Evolutionary conservation across 2,797 vertebrate species (phyloP), one percentile per base, ranked within the genome.

Genomic region (Cirrhinus molitorella): DNA sequence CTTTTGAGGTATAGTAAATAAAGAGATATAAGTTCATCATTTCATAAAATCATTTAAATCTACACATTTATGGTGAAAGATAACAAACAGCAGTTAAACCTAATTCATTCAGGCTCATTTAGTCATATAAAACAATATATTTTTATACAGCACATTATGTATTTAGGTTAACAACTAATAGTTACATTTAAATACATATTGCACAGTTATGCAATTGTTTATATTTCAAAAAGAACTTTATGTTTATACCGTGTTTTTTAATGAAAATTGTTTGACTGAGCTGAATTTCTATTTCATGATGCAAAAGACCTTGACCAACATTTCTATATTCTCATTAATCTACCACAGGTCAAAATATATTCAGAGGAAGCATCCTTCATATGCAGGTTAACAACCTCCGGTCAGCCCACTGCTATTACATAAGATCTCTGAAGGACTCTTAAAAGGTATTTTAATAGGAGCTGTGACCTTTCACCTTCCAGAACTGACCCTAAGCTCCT

Each of bases 381-480:
- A 91, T 89, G 92, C 91, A 91, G 89, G 74, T 88, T 68, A 65
- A 85, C 85, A 68, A 87, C 85, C 88, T 80, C 87, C 85, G 83
- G 90, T 90, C 84, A 92, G 91, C 92, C 91, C 94, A 87, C 68
- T 92, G 89, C 91, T 92, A 94, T 93, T 93, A 93, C 92, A 92
- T 93, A 93, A 94, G 88, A 93, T 93, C 93, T 92, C 93, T 91
- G 88, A 92, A 94, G 93, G 92, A 92, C 91, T 91, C 90, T 93
- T 94, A 95, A 86, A 94, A 94, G 92, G 91, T 91, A 93, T 93
- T 95, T 95, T 95, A 94, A 95, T 91, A 94, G 94, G 94, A 93
- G 92, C 92, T 70, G 45, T 85, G 89, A 94, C 92, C 93, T 92
- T 87, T 94, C 88, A 93, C 92, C 92, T 89, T 90, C 88, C 87